Percentiles rank a stretch among this genome's conserved stretches.
Conservation (phyloP, 2,113 vertebrate genomes). For the Xyrauchen texanus region DNA sequence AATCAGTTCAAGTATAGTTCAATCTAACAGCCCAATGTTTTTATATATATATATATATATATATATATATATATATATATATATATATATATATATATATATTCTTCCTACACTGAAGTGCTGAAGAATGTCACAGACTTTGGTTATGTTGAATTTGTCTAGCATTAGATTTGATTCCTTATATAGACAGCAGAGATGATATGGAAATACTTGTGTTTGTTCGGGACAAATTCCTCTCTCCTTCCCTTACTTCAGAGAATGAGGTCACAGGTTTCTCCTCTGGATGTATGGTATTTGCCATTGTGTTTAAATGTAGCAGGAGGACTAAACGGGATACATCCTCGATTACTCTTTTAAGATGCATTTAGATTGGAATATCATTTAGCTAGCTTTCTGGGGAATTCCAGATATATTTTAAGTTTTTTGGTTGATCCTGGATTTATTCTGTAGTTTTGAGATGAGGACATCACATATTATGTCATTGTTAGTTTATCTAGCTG, state of each 20-base stretch:
- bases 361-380: not conserved
- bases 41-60: no score
- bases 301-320: conserved; percentile 15
- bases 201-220: conserved; percentile 21
- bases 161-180: conserved; percentile 29
- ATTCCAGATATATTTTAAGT: not conserved
- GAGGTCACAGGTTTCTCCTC: conserved; percentile 42
- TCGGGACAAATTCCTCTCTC: conserved; percentile 37
- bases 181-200: conserved; percentile 34
- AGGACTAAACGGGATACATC: not conserved
- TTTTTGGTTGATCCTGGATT: not conserved
- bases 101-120: not conserved
- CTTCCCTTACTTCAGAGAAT: conserved; percentile 30
- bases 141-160: conserved; percentile 6
- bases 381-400: not conserved
- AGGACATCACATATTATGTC: not conserved
- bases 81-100: no score
- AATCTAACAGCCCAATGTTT: conserved; percentile 32
- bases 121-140: conserved; percentile 33
- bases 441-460: not conserved
- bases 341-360: not conserved
- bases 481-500: not conserved
- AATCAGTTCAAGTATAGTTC: not conserved
- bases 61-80: no score
- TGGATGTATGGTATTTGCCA: conserved; percentile 40